These are phyloP conservation scores for Zophobas morio DNA, from an alignment of 1,140 invertebrate genomes.

Conservation along the genomic window DNA sequence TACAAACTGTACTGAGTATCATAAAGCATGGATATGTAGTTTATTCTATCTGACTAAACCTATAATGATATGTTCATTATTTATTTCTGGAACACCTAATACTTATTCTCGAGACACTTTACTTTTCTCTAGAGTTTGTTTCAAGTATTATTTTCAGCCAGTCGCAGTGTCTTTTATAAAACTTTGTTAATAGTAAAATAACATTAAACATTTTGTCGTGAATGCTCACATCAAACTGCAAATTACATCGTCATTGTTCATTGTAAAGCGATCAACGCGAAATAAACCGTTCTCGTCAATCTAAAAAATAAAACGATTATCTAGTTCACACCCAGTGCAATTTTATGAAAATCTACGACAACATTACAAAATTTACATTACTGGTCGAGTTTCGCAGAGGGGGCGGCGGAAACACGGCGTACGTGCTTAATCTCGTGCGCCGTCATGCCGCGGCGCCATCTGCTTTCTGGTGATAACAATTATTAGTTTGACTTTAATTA, in stretches of 20 bases:
- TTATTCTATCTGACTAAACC: conserved; percentile 50
- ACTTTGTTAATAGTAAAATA: conserved; percentile 44
- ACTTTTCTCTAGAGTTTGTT: conserved; percentile 24
- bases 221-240: conserved; percentile 43
- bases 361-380: conserved; percentile 62
- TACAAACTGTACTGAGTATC: conserved; percentile 40
- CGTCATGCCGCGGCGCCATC: conserved; percentile 20
- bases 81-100: conserved; percentile 58
- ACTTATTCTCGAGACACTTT: conserved; percentile 42
- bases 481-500: conserved; percentile 48
- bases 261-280: conserved; percentile 27
- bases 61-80: conserved; percentile 58
- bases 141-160: conserved; percentile 42
- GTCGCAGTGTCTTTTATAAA: conserved; percentile 40
- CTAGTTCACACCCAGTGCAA: conserved; percentile 55
- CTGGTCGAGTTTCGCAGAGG: conserved; percentile 47
- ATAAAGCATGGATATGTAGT: conserved; percentile 56
- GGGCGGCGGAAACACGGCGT: not conserved
- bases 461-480: conserved; percentile 44
- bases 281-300: conserved; percentile 49
- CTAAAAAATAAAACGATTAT: conserved; percentile 51
- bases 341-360: conserved; percentile 54
- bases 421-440: conserved; percentile 27
- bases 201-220: conserved; percentile 32
- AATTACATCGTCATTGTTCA: conserved; percentile 21